These are phyloP conservation scores for Campylorhamphus procurvoides DNA, from an alignment of 2,113 vertebrate genomes.

Conservation along the genomic window DNA sequence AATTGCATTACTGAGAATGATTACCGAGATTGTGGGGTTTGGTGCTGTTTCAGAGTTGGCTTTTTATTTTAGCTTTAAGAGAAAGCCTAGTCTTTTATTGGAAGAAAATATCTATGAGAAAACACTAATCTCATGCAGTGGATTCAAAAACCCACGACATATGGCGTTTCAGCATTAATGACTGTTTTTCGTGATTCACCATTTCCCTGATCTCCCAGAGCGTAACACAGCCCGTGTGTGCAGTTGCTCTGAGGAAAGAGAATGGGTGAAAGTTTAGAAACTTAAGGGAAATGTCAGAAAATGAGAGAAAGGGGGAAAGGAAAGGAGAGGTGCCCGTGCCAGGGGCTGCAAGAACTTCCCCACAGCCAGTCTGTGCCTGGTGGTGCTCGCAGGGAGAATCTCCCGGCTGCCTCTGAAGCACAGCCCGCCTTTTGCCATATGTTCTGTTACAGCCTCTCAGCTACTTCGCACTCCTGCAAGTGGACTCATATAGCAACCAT, in stretches of 20 bases:
- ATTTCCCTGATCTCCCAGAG: constrained; percentile 29
- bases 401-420: background rate
- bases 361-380: background rate
- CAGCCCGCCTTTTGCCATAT: fast-evolving
- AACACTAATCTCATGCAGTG: constrained; percentile 56
- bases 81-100: constrained; percentile 34
- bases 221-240: constrained; percentile 27
- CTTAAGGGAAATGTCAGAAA: background rate
- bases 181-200: constrained; percentile 63
- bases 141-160: constrained; percentile 21
- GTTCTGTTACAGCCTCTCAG: background rate
- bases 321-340: fast-evolving
- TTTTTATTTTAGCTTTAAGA: constrained; percentile 54
- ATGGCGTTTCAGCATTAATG: constrained; percentile 67
- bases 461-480: background rate
- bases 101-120: constrained; percentile 46
- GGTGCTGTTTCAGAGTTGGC: constrained; percentile 10
- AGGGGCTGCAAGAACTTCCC: background rate
- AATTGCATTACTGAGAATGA: constrained; percentile 35
- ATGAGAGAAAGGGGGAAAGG: background rate
- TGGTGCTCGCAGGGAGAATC: background rate
- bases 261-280: background rate
- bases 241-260: background rate
- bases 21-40: constrained; percentile 31
- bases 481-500: background rate